Conservation (phyloP, 2,888 invertebrate genomes). For the Agrochola lychnidis region DNA sequence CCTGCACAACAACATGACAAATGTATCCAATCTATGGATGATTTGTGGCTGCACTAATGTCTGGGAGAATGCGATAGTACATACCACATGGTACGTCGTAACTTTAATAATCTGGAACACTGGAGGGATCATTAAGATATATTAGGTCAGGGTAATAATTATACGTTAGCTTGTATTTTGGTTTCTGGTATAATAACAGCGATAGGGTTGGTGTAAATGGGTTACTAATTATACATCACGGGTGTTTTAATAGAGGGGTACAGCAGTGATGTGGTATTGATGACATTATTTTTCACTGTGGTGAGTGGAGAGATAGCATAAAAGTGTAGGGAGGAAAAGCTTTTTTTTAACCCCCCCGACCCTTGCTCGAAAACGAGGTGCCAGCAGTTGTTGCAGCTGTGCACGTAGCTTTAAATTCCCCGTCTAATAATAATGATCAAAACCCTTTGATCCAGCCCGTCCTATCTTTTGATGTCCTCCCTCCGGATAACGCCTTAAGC, state of each 20-base stretch:
- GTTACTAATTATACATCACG: slow-evolving; percentile 10
- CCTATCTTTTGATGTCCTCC: no score
- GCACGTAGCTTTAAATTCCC: no score
- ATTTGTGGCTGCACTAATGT: slow-evolving; percentile 80
- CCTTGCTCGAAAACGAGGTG: no score
- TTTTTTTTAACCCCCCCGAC: no score
- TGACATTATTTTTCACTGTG: not conserved
- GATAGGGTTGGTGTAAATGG: slow-evolving; percentile 1
- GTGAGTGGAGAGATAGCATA: not conserved
- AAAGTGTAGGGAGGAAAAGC: no score
- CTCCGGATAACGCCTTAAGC: no score
- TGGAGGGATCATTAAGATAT: slow-evolving; percentile 55
- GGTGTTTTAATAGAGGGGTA: not conserved
- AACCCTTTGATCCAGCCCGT: no score
- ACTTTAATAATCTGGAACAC: slow-evolving; percentile 61
- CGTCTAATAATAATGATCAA: no score
- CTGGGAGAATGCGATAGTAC: slow-evolving; percentile 69
- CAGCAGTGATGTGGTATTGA: not conserved
- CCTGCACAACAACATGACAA: slow-evolving; percentile 76
- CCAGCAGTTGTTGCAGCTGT: no score
- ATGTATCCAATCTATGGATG: slow-evolving; percentile 77
- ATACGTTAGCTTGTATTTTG: slow-evolving; percentile 41
- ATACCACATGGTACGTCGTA: slow-evolving; percentile 65
- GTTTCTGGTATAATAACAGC: not conserved
- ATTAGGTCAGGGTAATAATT: slow-evolving; percentile 47